Percentiles rank a stretch among this genome's conserved stretches.
These are phyloP conservation scores for Anguilla rostrata DNA, from an alignment of 2,113 vertebrate genomes.

Conservation along the genomic window DNA sequence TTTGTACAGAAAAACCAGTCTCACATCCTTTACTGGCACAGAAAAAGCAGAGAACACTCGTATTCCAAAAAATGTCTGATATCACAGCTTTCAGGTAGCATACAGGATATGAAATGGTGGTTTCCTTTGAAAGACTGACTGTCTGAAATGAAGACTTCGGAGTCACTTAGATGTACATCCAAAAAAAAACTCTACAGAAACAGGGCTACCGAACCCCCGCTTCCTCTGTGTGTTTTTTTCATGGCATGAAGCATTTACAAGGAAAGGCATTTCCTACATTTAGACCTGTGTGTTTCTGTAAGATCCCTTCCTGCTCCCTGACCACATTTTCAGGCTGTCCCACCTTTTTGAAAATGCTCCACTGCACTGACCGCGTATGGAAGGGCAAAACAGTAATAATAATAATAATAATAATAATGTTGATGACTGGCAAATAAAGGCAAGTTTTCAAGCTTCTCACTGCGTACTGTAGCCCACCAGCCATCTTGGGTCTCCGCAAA, in stretches of 20 bases:
- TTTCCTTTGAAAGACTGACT: neutral
- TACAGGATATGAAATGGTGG: neutral
- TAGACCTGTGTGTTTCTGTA: too few species aligned
- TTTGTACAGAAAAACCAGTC: neutral
- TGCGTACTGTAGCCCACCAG: neutral
- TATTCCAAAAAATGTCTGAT: neutral
- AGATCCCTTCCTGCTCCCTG: too few species aligned
- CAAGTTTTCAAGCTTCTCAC: neutral
- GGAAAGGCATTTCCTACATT: neutral
- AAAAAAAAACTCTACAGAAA: neutral
- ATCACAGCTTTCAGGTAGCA: neutral
- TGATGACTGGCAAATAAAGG: neutral
- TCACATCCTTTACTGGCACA: neutral
- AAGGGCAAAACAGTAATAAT: too few species aligned
- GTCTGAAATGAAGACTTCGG: neutral
- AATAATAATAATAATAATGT: too few species aligned
- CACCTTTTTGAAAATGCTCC: too few species aligned
- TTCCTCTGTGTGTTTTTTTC: neutral
- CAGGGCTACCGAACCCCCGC: neutral
- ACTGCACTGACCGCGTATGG: too few species aligned
- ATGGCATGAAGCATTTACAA: neutral
- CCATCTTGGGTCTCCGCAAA: neutral
- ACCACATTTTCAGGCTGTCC: too few species aligned
- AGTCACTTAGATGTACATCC: neutral
- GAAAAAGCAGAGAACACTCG: neutral